Conservation (phyloP, 1,140 invertebrate species). For the Triops longicaudatus region DNA sequence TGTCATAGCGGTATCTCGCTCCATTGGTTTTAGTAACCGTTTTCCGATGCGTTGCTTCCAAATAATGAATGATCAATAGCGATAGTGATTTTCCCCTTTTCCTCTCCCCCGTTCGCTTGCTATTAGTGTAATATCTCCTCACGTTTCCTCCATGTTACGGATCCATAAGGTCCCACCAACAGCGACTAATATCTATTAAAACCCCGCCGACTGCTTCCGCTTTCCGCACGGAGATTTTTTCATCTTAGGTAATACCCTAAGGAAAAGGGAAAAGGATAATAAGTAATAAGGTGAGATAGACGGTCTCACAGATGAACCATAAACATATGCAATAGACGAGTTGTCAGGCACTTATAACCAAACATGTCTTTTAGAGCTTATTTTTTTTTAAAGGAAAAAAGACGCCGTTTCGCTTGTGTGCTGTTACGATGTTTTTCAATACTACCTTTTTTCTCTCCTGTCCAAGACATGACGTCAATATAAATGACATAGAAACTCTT, state of each 20-base stretch:
- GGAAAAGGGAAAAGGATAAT: no score
- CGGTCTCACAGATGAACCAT: no score
- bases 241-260: no score
- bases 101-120: neutral
- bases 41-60: neutral
- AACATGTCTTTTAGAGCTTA: no score
- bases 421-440: neutral
- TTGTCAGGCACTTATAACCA: no score
- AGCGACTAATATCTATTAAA: neutral
- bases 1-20: neutral
- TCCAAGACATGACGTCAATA: neutral
- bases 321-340: no score
- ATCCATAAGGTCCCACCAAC: neutral
- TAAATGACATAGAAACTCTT: neutral
- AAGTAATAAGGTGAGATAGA: no score
- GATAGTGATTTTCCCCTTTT: neutral
- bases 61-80: slow-evolving; percentile 3
- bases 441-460: neutral
- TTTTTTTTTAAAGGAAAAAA: neutral
- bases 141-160: neutral
- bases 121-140: neutral
- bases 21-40: neutral
- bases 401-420: neutral
- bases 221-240: neutral
- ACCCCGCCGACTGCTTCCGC: neutral